Evolutionary conservation across 2,797 vertebrate species (phyloP).

Genomic region (Pseudotriccus pelzelni): DNA sequence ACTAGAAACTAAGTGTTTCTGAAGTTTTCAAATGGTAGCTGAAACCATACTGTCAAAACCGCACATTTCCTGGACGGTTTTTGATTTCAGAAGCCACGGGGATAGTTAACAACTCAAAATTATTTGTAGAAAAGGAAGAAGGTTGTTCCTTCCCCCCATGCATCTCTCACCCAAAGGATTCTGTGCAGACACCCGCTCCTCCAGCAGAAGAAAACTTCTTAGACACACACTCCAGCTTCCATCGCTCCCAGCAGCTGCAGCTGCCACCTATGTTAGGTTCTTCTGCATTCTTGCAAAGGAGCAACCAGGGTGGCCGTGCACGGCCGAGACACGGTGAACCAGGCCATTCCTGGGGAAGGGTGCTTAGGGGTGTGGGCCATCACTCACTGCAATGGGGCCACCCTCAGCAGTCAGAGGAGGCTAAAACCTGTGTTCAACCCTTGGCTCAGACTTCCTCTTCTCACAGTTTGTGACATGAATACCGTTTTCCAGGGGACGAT

Average conservation of each 20-base stretch:
- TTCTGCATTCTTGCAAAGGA: not conserved
- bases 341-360: not conserved
- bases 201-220: not conserved
- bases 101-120: not conserved
- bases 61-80: not conserved
- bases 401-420: not conserved
- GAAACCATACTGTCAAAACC: not conserved
- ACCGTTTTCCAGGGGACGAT: not conserved
- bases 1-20: not conserved
- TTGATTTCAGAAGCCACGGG: not conserved
- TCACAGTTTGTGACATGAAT: not conserved
- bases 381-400: not conserved
- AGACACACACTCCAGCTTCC: not conserved
- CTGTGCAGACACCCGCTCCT: not conserved
- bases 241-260: not conserved
- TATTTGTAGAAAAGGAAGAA: not conserved
- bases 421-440: not conserved
- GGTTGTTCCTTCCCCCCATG: not conserved
- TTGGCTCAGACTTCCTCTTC: not conserved
- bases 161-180: not conserved
- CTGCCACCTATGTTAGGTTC: not conserved
- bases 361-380: not conserved
- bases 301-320: too few species aligned
- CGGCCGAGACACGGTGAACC: rapidly evolving
- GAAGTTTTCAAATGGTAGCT: not conserved